Base-by-base conservation (phyloP, 2,888 invertebrate genomes). In the Chymomyza procnemis region DNA sequence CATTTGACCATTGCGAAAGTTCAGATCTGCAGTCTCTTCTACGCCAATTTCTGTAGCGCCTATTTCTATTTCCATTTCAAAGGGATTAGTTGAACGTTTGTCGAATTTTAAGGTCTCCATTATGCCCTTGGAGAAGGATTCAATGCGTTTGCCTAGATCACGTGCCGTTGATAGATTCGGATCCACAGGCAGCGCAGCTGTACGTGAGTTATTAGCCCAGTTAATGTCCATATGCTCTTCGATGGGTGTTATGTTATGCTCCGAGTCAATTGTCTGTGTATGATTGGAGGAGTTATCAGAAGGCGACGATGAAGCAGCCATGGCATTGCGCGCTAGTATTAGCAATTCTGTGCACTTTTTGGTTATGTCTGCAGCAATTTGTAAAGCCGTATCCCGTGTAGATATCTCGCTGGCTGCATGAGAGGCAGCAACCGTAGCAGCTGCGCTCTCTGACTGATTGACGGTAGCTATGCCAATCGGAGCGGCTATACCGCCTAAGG, bases 341-440 rank as follows among this genome's bases (percentile, higher is more conserved):
- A 97, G 92, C 64, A 97, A 91, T 79, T 96, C 95, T 0, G 95
- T 94, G 56, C 95, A 93, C 60, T 95, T 94, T 80, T 95, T 95
- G 61, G 96, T 93, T 34, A 97, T 95, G 14, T 95, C 93, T 1
- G 95, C 93, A 0, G 96, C 95, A 85, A 97, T 96, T 95, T 96
- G 91, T 94, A 97, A 63, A 0, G 91, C 91, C 2, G 91, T 91
- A 61, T 91, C 91, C 12, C 91, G 76, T 1, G 91, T 91, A 21
- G 84, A 83, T 0, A 90, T 80, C 77, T 91, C 91, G 57, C 81
- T 89, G 3, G 84, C 73, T 4, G 82, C 81, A 3, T 52, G 21
- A 12, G 62, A 18, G 9, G 34, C 47, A 60, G 8, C 47, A 22
- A 16, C 61, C 12, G 34, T 41, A 19, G 30, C 26, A 16, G 18